These are phyloP conservation scores for Plebejus melissa DNA, from an alignment of 2,888 invertebrate genomes.

Conservation along the genomic window DNA sequence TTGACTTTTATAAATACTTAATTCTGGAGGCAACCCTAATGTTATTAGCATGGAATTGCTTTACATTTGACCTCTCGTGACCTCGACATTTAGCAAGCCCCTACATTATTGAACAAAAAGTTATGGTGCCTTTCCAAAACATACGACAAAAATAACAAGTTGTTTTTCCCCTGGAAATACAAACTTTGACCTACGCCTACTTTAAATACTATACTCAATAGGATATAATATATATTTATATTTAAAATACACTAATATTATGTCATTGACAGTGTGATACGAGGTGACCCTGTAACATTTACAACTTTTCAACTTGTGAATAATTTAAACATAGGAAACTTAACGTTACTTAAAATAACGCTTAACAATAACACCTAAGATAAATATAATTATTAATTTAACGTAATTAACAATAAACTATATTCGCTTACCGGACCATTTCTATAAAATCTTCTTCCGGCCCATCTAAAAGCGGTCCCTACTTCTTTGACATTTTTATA, in stretches of 20 bases:
- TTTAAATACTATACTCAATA: constrained; percentile 1
- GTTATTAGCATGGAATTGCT: not conserved
- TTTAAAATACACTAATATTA: constrained; percentile 6
- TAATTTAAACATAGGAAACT: not conserved
- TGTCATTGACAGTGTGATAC: constrained; percentile 26
- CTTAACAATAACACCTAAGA: not conserved
- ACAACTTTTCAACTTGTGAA: constrained; percentile 1
- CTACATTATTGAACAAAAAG: not conserved
- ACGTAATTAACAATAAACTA: not conserved
- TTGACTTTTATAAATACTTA: not conserved
- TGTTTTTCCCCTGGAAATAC: not conserved
- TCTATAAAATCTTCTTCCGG: not conserved
- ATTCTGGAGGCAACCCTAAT: not conserved
- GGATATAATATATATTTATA: not conserved
- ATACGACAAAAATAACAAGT: not conserved
- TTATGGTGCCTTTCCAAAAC: not conserved
- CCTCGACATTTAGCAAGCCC: not conserved
- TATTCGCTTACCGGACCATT: not conserved
- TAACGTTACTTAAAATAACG: constrained; percentile 5
- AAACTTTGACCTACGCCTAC: not conserved
- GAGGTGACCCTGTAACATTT: constrained; percentile 30
- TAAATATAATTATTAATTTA: not conserved
- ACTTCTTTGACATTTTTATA: not conserved
- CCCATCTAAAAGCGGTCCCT: constrained; percentile 6
- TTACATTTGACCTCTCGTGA: not conserved